Conservation (phyloP, 2,113 vertebrate species). For the Notothenia rossii region DNA sequence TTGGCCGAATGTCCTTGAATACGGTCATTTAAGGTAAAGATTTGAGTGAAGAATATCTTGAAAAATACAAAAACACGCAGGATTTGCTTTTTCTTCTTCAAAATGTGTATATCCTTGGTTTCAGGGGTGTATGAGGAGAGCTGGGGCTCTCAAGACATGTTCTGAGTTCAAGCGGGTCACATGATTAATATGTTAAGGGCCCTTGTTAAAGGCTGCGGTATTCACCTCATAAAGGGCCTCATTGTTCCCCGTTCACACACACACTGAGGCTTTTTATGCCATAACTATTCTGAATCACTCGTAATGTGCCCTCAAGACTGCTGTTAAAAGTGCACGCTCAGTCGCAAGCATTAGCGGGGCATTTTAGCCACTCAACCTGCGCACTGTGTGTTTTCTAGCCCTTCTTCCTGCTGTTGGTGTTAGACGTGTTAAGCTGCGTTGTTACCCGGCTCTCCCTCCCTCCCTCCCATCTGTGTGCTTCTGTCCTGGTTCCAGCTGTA, state of each 20-base stretch:
- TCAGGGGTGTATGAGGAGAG: slow-evolving; percentile 1
- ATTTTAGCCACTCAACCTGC: slow-evolving; percentile 14
- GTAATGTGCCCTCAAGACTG: slow-evolving; percentile 53
- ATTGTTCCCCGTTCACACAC: slow-evolving; percentile 69
- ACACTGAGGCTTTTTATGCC: slow-evolving; percentile 54
- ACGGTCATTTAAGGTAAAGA: slow-evolving; percentile 26
- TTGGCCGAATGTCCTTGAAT: background rate
- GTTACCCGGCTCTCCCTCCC: slow-evolving; percentile 11
- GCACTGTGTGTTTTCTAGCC: slow-evolving; percentile 5
- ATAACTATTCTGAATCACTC: slow-evolving; percentile 52
- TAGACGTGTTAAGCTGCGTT: slow-evolving; percentile 4
- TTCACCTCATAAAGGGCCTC: slow-evolving; percentile 73
- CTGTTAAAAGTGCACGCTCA: slow-evolving; percentile 29
- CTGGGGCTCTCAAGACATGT: slow-evolving; percentile 28
- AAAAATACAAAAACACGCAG: background rate
- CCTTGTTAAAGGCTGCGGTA: slow-evolving; percentile 70
- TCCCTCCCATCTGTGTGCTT: slow-evolving; percentile 50
- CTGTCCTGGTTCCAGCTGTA: slow-evolving; percentile 65
- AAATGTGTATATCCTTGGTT: background rate
- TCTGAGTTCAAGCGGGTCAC: slow-evolving; percentile 64
- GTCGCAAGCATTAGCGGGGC: background rate
- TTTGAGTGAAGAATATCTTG: background rate
- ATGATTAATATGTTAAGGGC: slow-evolving; percentile 72
- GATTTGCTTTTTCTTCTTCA: background rate
- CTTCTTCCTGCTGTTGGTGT: slow-evolving; percentile 18